Percentiles rank a stretch among this genome's conserved stretches.
These are phyloP conservation scores for Rhopalosiphum padi DNA, from an alignment of 1,140 invertebrate genomes.

Conservation along the genomic window DNA sequence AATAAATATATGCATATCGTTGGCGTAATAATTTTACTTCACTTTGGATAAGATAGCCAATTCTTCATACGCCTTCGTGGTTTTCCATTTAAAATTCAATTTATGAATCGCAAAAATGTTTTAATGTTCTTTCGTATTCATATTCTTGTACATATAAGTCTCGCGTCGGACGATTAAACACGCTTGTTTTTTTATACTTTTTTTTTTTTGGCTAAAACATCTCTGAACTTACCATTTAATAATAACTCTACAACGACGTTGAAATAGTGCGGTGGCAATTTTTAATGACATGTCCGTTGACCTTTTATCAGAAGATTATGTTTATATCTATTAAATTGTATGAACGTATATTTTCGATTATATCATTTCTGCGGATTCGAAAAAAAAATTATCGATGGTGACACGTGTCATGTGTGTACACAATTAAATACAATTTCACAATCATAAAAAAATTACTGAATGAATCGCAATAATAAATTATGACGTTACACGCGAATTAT, in stretches of 20 bases:
- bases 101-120: constrained; percentile 18
- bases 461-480: background rate
- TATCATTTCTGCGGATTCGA: constrained; percentile 26
- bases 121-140: background rate
- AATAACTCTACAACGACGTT: background rate
- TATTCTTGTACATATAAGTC: background rate
- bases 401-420: background rate
- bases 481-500: background rate
- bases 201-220: constrained; percentile 32
- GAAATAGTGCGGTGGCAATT: background rate
- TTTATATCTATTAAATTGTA: constrained; percentile 11
- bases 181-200: background rate
- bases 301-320: constrained; percentile 9
- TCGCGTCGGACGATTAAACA: constrained; percentile 2
- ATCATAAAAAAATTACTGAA: background rate
- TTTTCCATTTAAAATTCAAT: constrained; percentile 32
- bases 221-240: background rate
- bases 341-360: background rate
- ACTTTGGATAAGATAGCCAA: background rate
- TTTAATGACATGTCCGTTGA: background rate
- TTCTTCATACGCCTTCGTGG: constrained; percentile 15
- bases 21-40: constrained; percentile 6
- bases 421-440: background rate
- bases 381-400: background rate
- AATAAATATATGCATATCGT: background rate